Evolutionary conservation across 2,113 vertebrate species (phyloP).

Genomic region (Trogon surrucura): DNA sequence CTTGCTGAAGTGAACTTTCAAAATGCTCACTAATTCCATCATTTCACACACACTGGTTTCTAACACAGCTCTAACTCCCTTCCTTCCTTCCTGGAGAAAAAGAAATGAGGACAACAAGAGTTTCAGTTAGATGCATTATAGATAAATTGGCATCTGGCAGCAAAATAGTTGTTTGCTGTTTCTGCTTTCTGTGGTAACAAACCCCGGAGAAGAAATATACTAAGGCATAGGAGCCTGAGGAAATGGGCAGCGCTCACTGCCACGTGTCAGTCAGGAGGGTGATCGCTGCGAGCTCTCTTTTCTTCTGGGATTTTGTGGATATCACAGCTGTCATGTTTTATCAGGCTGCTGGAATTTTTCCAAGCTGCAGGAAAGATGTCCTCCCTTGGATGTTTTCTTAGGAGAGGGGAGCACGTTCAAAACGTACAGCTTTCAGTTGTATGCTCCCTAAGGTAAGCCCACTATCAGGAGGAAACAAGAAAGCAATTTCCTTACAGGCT

Average conservation of each 20-base stretch:
- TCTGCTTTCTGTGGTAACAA: neutral
- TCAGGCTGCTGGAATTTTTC: slow-evolving; percentile 11
- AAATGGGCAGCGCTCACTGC: neutral
- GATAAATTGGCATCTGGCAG: neutral
- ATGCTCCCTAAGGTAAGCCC: neutral
- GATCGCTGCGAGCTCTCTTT: neutral
- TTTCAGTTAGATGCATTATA: neutral
- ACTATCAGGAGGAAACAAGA: neutral
- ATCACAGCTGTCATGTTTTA: neutral
- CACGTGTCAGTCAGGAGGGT: neutral
- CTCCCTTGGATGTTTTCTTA: neutral
- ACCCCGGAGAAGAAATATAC: neutral
- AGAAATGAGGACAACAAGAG: neutral
- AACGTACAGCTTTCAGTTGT: neutral
- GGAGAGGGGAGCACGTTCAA: neutral
- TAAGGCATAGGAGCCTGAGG: neutral
- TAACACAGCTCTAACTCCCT: neutral
- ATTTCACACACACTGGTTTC: neutral
- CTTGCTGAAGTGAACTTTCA: neutral
- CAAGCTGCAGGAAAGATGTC: neutral
- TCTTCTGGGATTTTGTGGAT: neutral
- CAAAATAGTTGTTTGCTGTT: neutral
- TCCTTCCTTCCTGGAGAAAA: slow-evolving; percentile 11
- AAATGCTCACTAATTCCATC: neutral
- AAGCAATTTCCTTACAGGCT: neutral